phyloP scores from a whole-genome alignment of 2,888 invertebrate species.

The Tupiocoris notatus region DNA sequence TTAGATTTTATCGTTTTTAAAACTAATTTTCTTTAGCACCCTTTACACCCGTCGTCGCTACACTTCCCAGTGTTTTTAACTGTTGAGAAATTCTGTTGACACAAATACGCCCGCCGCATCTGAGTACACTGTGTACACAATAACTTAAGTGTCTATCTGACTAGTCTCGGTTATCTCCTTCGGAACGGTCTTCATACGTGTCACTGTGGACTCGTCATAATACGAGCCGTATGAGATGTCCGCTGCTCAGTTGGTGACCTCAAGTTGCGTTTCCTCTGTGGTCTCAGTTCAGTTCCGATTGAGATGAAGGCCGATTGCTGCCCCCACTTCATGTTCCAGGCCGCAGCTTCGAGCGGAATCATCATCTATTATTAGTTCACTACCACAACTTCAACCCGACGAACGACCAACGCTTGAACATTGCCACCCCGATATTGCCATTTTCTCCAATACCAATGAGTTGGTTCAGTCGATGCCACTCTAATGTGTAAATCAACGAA shows the following conservation, averaged over 20 bases:
- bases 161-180: too few species aligned
- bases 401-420: not conserved
- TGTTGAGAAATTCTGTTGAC: too few species aligned
- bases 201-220: not conserved
- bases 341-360: not conserved
- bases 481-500: too few species aligned
- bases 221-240: not conserved
- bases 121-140: too few species aligned
- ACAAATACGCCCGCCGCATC: too few species aligned
- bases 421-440: not conserved
- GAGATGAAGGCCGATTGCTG: not conserved
- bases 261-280: not conserved
- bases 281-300: not conserved
- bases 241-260: not conserved
- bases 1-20: too few species aligned
- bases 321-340: not conserved
- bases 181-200: not conserved
- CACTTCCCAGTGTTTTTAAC: too few species aligned
- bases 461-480: too few species aligned
- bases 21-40: too few species aligned
- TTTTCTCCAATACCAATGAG: not conserved
- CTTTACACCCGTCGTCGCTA: too few species aligned
- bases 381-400: not conserved
- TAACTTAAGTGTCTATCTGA: too few species aligned
- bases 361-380: not conserved